Evolutionary conservation across 2,797 vertebrate genomes (phyloP), one percentile per base, ranked within the genome.

Genomic region (Xerus rutilus): DNA sequence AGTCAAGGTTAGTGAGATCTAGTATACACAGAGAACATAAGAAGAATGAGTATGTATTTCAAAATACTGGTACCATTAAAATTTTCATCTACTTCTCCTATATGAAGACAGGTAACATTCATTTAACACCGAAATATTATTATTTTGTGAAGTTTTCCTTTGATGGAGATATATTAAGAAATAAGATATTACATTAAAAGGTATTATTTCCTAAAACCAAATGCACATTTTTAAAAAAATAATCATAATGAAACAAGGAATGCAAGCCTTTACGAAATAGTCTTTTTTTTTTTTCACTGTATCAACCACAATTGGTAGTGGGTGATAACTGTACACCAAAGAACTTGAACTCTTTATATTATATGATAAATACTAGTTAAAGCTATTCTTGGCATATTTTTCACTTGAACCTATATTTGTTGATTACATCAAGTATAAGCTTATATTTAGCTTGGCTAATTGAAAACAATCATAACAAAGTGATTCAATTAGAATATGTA

Each of bases 61-160:
- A 52, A 52, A 52, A 52, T 52, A 39, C 17, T 84, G 11, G 11
- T 84, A 43, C 10, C 20, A 32, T 74, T 15, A 52, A 62, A 35
- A 35, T 91, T 91, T 85, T 57, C 18, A 76, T 39, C 65, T 73
- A 72, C 28, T 70, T 39, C 72, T 4, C 7, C n/a, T 69, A 78
- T 0, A 86, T 32, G 72, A 97, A 76, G 10, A 7, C 35, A 45
- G 92, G 76, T 67, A 92, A 87, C 81, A 87, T 23, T 10, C 39
- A 92, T 20, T 89, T 81, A 87, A 84, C 23, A 92, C 12, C 85
- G 70, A 92, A 89, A 86, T 35, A 69, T 67, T 52, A 93, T 69
- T 67, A 73, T 8, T 4, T 45, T 59, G 25, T 69, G 84, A 93
- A 85, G 17, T 81, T 86, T 72, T 91, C 47, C 65, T 72, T 52